phyloP scores from a whole-genome alignment of 2,113 vertebrate species.

The Oxyura jamaicensis region DNA sequence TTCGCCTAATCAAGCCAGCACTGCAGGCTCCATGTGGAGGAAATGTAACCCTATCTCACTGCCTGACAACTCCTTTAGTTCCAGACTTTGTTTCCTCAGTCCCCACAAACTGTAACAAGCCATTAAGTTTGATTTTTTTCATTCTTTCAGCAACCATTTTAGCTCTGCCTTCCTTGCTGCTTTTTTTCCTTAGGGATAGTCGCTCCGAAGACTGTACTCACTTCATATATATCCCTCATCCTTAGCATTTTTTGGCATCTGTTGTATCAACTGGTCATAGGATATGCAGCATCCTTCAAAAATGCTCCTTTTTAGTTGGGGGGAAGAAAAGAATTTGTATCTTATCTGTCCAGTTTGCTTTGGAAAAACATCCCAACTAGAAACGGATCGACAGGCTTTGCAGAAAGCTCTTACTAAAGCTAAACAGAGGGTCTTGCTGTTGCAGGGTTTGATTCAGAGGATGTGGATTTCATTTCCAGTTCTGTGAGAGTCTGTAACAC shows the following conservation, averaged over 20 bases:
- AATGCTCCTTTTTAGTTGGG: background rate
- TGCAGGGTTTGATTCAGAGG: background rate
- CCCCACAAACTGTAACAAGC: constrained; percentile 21
- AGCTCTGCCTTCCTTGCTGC: background rate
- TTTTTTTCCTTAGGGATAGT: background rate
- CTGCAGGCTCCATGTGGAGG: constrained; percentile 21
- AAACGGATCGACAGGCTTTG: background rate
- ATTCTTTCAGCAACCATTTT: background rate
- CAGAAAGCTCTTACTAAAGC: background rate
- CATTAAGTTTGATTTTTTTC: constrained; percentile 13
- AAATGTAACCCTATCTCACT: constrained; percentile 41
- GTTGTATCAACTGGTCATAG: background rate
- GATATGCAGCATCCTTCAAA: background rate
- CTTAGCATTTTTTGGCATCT: background rate
- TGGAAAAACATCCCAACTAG: background rate
- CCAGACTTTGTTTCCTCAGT: constrained; percentile 44
- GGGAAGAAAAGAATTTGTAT: background rate
- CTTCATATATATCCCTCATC: background rate
- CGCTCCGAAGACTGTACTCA: background rate
- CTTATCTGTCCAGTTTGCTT: constrained; percentile 3
- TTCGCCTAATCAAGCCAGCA: constrained; percentile 40
- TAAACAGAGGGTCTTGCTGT: background rate
- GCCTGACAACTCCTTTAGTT: constrained; percentile 39
- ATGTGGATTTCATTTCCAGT: background rate
- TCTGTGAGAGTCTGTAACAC: background rate